phyloP scores from a whole-genome alignment of 1,140 invertebrate genomes.

The Panonychus citri region DNA sequence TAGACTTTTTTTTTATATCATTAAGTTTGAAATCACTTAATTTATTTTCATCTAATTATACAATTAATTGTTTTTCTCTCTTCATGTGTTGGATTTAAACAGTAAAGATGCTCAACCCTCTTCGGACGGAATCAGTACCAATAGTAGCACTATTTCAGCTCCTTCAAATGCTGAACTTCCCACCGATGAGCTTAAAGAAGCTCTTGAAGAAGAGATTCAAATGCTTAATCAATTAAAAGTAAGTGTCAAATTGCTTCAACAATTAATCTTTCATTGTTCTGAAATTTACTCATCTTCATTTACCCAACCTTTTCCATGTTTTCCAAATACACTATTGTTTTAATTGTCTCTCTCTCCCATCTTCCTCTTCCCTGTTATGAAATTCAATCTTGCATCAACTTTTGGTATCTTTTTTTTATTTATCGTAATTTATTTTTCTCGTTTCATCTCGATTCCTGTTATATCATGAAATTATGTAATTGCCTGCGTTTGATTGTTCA shows the following conservation, averaged over 20 bases:
- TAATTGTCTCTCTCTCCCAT: conserved; percentile 8
- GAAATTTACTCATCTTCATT: not conserved
- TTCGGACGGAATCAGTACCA: not conserved
- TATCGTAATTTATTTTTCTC: too few relatives aligned
- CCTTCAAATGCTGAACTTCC: conserved; percentile 26
- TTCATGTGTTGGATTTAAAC: too few relatives aligned
- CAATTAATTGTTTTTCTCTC: too few relatives aligned
- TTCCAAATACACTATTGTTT: not conserved
- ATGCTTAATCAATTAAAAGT: conserved; percentile 87
- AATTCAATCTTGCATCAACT: too few relatives aligned
- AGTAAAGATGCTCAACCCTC: not conserved
- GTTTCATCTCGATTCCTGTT: too few relatives aligned
- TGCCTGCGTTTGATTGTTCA: too few relatives aligned
- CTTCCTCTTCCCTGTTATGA: conserved; percentile 7
- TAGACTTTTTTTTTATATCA: too few relatives aligned
- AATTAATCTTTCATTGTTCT: not conserved
- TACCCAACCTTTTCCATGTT: not conserved
- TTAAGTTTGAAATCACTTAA: too few relatives aligned
- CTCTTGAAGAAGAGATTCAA: conserved; percentile 77
- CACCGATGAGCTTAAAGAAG: conserved; percentile 59
- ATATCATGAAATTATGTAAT: too few relatives aligned
- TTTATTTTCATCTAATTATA: too few relatives aligned
- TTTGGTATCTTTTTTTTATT: too few relatives aligned
- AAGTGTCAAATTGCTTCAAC: conserved; percentile 11
- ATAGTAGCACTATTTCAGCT: not conserved